Evolutionary conservation across 2,113 vertebrate species (phyloP), one percentile per base, ranked within the genome.

Genomic region (Rattus norvegicus): DNA sequence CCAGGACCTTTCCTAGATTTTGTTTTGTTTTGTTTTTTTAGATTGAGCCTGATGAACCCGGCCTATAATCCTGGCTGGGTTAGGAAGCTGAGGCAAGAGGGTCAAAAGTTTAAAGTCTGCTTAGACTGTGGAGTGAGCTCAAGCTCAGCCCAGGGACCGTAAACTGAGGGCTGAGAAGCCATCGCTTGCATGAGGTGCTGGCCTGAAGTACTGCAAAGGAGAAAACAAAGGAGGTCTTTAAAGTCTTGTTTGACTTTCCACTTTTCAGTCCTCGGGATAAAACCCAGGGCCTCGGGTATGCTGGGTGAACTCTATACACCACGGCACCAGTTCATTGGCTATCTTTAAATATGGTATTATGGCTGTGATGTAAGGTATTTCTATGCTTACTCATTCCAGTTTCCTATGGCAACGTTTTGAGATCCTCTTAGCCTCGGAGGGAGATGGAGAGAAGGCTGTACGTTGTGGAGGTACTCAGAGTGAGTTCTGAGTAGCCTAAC

Each of bases 291-390:
- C n/a, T 93, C 39, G 30, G 0, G 0, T 36, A 14, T n/a, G 8
- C 14, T 10, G 49, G 1, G 10, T 9, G 61, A 81, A 24, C 30
- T n/a, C 36, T 2, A 36, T 65, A 61, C 22, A 26, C 43, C 65
- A 65, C 30, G 61, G 7, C 11, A 17, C 3, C 19, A 43, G 28
- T n/a, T 63, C 2, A n/a, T 9, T n/a, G 9, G 77, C 1, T 20
- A 7, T 54, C 61, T 88, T 85, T 85, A 61, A 83, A 67, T 30
- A 79, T 91, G 80, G 20, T 33, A 88, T 85, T 90, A 65, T 90
- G 70, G 49, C 77, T 49, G 26, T 56, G 47, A 85, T 93, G 65
- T 80, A 85, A 88, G 59, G 19, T 63, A 67, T 92, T 89, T 93
- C 84, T 88, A 63, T 84, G 75, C 22, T n/a, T n/a, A 56, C 4